Percentiles rank a stretch among this genome's conserved stretches.
Conservation (phyloP, 1,140 invertebrate species). For the Drosophila pectinifera region DNA sequence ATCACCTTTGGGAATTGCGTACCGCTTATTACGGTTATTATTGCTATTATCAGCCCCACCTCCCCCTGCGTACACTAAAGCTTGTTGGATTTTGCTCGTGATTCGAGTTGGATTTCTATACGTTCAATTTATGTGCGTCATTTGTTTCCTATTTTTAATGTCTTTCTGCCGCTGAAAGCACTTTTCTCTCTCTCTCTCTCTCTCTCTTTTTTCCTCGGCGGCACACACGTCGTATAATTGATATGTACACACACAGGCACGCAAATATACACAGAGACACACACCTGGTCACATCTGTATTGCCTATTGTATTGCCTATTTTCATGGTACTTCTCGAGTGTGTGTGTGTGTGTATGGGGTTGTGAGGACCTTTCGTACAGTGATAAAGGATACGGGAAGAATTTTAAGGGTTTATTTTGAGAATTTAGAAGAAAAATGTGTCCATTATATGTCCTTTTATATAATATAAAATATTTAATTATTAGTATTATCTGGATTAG, state of each 20-base stretch:
- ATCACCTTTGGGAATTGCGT: constrained; percentile 60
- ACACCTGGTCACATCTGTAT: neutral
- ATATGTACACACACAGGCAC: constrained; percentile 16
- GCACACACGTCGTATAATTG: constrained; percentile 53
- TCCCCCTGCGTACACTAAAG: neutral
- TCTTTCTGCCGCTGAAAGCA: constrained; percentile 30
- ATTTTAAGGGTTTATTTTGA: too few species aligned
- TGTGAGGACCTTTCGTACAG: too few species aligned
- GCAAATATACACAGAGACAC: constrained; percentile 2
- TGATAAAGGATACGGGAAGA: too few species aligned
- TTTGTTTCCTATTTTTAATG: constrained; percentile 58
- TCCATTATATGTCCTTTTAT: too few species aligned
- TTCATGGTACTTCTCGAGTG: constrained; percentile 8
- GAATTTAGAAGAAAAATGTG: too few species aligned
- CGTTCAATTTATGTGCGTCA: constrained; percentile 52
- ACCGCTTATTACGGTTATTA: constrained; percentile 57
- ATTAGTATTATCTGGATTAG: too few species aligned
- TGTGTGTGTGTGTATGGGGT: neutral
- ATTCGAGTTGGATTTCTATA: constrained; percentile 33
- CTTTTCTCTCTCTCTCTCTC: constrained; percentile 16
- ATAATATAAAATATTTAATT: too few species aligned
- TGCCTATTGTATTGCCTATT: constrained; percentile 33
- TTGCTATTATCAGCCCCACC: constrained; percentile 38
- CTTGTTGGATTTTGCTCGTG: neutral
- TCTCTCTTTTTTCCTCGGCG: neutral